phyloP scores from a whole-genome alignment of 2,113 vertebrate species.

The Syrmaticus mikado region DNA sequence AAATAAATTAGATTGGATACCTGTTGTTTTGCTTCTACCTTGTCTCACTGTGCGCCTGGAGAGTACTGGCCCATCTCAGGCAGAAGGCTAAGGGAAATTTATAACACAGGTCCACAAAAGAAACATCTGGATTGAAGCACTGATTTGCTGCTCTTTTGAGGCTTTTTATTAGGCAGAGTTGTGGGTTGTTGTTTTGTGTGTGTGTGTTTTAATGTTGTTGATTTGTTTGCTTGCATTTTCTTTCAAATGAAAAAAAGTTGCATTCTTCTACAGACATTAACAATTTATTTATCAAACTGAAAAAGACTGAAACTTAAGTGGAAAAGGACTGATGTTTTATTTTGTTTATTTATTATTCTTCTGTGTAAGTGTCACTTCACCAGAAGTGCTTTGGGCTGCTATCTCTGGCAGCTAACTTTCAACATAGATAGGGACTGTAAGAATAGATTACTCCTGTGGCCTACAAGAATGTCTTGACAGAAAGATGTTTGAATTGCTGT shows the following conservation, averaged over 20 bases:
- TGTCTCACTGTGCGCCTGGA: neutral
- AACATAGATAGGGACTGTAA: neutral
- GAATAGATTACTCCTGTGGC: neutral
- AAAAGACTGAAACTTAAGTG: neutral
- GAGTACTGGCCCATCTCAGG: neutral
- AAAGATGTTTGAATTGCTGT: neutral
- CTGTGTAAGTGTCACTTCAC: neutral
- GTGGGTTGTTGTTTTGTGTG: neutral
- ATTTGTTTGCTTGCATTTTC: neutral
- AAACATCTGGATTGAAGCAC: neutral
- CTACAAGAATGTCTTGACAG: neutral
- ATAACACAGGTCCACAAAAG: neutral
- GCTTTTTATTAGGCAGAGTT: fast-evolving
- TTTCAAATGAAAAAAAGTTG: neutral
- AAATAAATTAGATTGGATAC: neutral
- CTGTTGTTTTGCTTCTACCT: neutral
- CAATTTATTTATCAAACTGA: neutral
- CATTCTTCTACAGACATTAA: neutral
- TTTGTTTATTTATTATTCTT: neutral
- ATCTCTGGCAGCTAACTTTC: neutral
- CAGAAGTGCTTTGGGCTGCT: neutral
- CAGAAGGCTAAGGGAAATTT: neutral
- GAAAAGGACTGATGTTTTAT: neutral
- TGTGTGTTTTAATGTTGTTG: neutral
- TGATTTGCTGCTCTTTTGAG: neutral